phyloP scores from a whole-genome alignment of 2,113 vertebrate genomes.

The Litocranius walleri region DNA sequence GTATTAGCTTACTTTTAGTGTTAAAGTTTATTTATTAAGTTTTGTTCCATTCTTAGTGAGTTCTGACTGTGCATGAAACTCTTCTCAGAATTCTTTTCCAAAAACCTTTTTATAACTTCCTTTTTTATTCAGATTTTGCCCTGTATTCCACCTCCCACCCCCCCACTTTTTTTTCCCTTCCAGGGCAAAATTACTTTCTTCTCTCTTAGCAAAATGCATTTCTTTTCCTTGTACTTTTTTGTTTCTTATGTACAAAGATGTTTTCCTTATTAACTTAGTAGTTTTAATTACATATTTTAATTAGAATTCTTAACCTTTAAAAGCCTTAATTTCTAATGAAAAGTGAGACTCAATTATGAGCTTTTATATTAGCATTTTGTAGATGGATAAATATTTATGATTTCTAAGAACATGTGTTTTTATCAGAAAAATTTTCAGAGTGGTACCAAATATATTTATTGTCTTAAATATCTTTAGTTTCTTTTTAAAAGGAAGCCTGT shows the following conservation, averaged over 20 bases:
- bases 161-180: fast-evolving
- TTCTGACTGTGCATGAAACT: not conserved
- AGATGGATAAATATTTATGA: not conserved
- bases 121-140: not conserved
- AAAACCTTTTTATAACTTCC: not conserved
- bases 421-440: not conserved
- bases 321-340: not conserved
- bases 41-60: not conserved
- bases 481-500: not conserved
- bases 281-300: not conserved
- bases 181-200: not conserved
- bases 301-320: not conserved
- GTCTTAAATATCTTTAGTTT: not conserved
- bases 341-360: not conserved
- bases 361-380: not conserved
- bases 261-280: not conserved
- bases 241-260: not conserved
- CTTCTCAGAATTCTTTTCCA: not conserved
- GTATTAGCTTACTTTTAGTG: not conserved
- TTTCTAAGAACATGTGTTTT: not conserved
- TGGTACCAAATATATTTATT: not conserved
- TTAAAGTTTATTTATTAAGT: not conserved
- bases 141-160: not conserved
- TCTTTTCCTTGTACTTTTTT: not conserved
- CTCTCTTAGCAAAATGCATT: not conserved